Base-by-base conservation (phyloP, 2,888 invertebrate species). In the Cheilosia pagana region DNA sequence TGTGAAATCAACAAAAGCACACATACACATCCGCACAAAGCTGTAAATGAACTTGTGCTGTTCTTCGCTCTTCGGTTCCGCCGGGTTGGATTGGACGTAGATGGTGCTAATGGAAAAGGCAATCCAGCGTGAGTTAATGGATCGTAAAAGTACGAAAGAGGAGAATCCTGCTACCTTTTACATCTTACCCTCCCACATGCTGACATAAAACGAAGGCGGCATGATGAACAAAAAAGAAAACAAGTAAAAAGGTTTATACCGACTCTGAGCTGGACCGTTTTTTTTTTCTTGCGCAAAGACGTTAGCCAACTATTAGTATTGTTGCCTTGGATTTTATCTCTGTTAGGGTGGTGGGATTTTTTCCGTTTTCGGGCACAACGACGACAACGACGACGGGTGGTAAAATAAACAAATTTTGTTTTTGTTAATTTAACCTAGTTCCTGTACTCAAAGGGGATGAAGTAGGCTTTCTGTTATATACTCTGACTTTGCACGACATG, bases 61-160 rank as follows among this genome's bases (percentile, higher is more conserved):
- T 43, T 57, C 28, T 48, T 63, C 43, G 67, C 19, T 72, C 67
- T 59, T 14, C 23, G 39, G 39, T 16, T 53, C 28, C 8, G 23
- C 45, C 52, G 53, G 53, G 39, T 25, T 53, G 45, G 39, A 45
- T 62, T 81, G 55, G 55, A 68, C 79, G 45, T 65, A 45, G 79
- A 79, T 67, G 68, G 81, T 81, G 81, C 81, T 81, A 81, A 81
- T 81, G 81, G 81, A 81, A 81, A 81, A 81, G 55, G 74, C 81
- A 74, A 74, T 81, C 74, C 68, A 81, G 50, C 68, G 74, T 81
- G 81, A 81, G 74, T 75, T 75, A 81, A 81, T 81, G 81, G 81
- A 67, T 68, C 74, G 81, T 81, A 81, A 81, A 81, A 62, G 67
- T 52, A 70, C 62, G 60, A 62, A 59, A 76, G 48, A 60, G 16